phyloP scores from a whole-genome alignment of 2,888 invertebrate species.

The Rutpela maculata region DNA sequence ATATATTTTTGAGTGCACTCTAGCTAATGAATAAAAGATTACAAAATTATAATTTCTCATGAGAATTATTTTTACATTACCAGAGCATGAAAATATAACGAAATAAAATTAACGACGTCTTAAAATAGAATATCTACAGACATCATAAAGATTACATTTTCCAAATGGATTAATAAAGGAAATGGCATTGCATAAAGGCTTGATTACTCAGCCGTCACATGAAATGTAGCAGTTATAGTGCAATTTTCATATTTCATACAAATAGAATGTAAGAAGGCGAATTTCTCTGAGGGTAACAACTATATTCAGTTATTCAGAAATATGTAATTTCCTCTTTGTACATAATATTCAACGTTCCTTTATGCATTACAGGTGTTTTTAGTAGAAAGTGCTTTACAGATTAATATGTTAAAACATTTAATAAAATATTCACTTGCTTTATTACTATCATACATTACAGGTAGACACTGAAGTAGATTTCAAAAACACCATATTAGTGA shows the following conservation, averaged over 20 bases:
- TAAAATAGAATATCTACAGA: not conserved
- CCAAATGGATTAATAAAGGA: conserved; percentile 17
- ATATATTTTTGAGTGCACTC: too few species aligned
- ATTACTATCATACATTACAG: too few species aligned
- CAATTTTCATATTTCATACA: conserved; percentile 12
- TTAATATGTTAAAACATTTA: too few species aligned
- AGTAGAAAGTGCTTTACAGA: too few species aligned
- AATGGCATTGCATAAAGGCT: conserved; percentile 14
- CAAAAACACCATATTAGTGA: too few species aligned
- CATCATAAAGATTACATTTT: not conserved
- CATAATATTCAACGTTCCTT: not conserved
- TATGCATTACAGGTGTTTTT: not conserved
- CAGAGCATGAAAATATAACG: not conserved
- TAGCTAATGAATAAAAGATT: too few species aligned
- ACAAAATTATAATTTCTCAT: too few species aligned
- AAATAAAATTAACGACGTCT: not conserved
- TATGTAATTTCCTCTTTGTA: not conserved
- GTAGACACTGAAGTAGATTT: too few species aligned
- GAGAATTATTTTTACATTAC: not conserved
- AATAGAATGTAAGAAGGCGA: not conserved
- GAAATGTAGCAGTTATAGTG: conserved; percentile 26
- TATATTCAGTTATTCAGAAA: not conserved
- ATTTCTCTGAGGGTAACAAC: not conserved
- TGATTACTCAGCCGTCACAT: conserved; percentile 9
- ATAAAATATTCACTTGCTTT: too few species aligned